A percentile compares a stretch with the other conserved stretches of the same genome.
phyloP scores from a whole-genome alignment of 2,888 invertebrate genomes.

The Hirtodrosophila trivittata region DNA sequence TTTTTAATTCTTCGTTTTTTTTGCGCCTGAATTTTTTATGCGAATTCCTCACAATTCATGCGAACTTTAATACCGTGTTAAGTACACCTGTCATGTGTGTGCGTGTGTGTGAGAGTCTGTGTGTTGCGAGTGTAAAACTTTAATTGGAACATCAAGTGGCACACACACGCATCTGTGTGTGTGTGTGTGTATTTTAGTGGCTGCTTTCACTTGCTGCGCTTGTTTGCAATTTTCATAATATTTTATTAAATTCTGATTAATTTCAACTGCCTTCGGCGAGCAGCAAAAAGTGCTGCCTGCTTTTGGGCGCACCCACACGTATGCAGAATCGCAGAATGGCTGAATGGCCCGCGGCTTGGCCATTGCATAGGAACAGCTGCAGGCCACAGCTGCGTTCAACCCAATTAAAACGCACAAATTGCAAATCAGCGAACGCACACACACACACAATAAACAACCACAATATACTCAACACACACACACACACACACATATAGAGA shows the following conservation, averaged over 20 bases:
- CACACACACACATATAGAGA: constrained; percentile 11
- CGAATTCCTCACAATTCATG: constrained; percentile 67
- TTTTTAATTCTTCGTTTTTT: constrained; percentile 19
- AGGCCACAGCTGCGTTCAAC: constrained; percentile 55
- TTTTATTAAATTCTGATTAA: constrained; percentile 78
- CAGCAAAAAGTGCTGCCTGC: constrained; percentile 53
- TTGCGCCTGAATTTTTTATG: constrained; percentile 65
- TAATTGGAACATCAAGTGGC: constrained; percentile 78
- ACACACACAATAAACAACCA: constrained; percentile 18
- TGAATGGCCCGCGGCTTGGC: constrained; percentile 28
- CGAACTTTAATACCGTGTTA: constrained; percentile 59
- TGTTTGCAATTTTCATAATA: constrained; percentile 63
- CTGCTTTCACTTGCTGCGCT: constrained; percentile 33
- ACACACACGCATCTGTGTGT: constrained; percentile 3
- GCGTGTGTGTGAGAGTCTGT: constrained; percentile 7
- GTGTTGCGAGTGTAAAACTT: constrained; percentile 59
- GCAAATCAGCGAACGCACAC: constrained; percentile 58
- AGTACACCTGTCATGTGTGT: constrained; percentile 62
- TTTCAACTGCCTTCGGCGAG: constrained; percentile 48
- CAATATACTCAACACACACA: constrained; percentile 5
- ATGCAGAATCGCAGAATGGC: constrained; percentile 25
- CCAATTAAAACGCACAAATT: constrained; percentile 74
- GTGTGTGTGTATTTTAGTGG: constrained; percentile 41
- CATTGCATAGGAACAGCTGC: constrained; percentile 52
- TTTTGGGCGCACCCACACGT: constrained; percentile 56